Evolutionary conservation across 1,140 invertebrate species (phyloP), one percentile per base, ranked within the genome.

Genomic region (Drosophila micromelanica): DNA sequence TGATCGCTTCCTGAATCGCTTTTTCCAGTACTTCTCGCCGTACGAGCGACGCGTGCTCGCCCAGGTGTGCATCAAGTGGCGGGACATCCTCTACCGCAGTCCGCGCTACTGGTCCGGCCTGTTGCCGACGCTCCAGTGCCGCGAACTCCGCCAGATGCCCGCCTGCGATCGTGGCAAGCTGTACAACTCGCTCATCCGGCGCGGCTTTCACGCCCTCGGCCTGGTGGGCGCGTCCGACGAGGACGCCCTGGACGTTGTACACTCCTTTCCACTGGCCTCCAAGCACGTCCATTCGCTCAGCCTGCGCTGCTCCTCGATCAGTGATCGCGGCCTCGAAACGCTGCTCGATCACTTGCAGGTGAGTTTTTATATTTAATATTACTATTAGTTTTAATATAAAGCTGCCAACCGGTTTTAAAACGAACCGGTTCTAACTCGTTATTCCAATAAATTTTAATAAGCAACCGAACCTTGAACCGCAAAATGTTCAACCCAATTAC

Each of bases 161-260:
- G 94, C 93, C 15, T 94, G 94, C 72, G 95, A 95, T 70, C 94
- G 91, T 95, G 76, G 95, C 45, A 93, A 95, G 38, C 95, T 97
- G 64, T 98, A 97, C 92, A 95, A 95, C 64, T 97, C 96, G 60
- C 93, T 98, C 57, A 94, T 98, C 48, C 93, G 95, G 72, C 94
- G 97, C 73, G 97, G 96, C 27, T 98, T 98, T 91, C 96, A 97
- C 79, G 95, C 96, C 1, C 92, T 98, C 2, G 95, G 95, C 46
- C 93, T 98, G 42, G 94, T 97, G 54, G 96, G 96, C 5, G 97
- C 97, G 27, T 95, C 95, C 8, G 97, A 99, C 91, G 96, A 97
- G 82, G 97, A 98, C 93, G 95, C 97, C 40, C 93, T 96, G 42
- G 97, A 98, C 92, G 94, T 99, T 76, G 95, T 97, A 45, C 95